Evolutionary conservation across 2,888 invertebrate genomes (phyloP).

Genomic region (Netelia inedita): DNA sequence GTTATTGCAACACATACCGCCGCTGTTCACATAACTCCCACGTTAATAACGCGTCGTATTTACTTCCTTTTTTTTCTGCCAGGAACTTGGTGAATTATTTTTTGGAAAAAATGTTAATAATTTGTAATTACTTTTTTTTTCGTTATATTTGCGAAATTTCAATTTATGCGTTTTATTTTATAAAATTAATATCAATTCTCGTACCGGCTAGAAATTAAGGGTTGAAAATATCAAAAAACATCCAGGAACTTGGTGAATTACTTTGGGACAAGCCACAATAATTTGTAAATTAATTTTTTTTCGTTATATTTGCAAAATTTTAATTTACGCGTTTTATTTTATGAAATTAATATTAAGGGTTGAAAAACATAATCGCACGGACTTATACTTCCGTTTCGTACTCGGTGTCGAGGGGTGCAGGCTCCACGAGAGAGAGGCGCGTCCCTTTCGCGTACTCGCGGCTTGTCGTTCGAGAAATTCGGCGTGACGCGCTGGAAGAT

Average conservation of each 20-base stretch:
- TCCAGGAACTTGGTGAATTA: constrained; percentile 1
- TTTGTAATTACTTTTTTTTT: neutral
- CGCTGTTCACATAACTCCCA: neutral
- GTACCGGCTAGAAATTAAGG: constrained; percentile 9
- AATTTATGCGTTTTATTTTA: neutral
- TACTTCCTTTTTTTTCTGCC: constrained; percentile 11
- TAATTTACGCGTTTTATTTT: neutral
- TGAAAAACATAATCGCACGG: neutral
- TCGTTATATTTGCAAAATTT: neutral
- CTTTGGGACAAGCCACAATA: neutral
- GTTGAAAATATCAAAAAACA: too few relatives aligned
- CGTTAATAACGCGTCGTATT: too few relatives aligned
- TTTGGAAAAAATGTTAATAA: neutral
- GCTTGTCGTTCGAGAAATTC: constrained; percentile 63
- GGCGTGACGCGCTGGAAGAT: constrained; percentile 65
- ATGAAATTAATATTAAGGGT: constrained; percentile 8
- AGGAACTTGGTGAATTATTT: neutral
- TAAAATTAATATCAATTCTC: constrained; percentile 15
- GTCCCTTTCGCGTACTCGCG: constrained; percentile 30
- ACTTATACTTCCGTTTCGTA: constrained; percentile 17
- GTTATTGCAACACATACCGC: constrained; percentile 44
- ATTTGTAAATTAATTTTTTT: neutral
- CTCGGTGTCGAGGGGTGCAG: neutral
- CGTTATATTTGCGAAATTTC: neutral
- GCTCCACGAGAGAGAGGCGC: constrained; percentile 44